phyloP scores from a whole-genome alignment of 1,140 invertebrate genomes.

The Pseudachorutes palmiensis region DNA sequence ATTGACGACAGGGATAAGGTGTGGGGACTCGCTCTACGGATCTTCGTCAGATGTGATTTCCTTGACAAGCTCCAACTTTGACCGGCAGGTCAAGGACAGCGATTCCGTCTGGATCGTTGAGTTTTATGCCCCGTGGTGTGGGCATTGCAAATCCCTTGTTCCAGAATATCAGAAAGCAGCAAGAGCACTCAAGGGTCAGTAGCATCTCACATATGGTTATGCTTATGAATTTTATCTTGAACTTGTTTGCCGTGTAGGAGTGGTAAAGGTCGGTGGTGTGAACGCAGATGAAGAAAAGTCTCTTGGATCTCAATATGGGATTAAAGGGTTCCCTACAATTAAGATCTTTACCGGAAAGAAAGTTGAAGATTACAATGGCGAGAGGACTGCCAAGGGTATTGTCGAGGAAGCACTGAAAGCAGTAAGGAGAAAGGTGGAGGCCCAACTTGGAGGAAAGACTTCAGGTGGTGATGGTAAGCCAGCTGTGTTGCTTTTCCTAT shows the following conservation, averaged over 20 bases:
- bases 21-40: constrained; percentile 62
- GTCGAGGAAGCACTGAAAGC: constrained; percentile 72
- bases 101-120: constrained; percentile 89
- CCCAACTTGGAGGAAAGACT: constrained; percentile 55
- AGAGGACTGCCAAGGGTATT: constrained; percentile 73
- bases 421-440: constrained; percentile 59
- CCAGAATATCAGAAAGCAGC: constrained; percentile 85
- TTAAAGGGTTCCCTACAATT: constrained; percentile 90
- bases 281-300: constrained; percentile 84
- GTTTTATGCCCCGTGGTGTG: constrained; percentile 91
- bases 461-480: constrained; percentile 40
- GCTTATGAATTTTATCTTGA: too few relatives aligned
- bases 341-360: constrained; percentile 85
- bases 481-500: background rate
- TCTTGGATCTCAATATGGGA: constrained; percentile 67
- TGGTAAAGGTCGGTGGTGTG: constrained; percentile 87
- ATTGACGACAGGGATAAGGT: constrained; percentile 37
- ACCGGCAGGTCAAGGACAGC: constrained; percentile 70
- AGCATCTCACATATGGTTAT: too few relatives aligned
- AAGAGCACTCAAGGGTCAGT: constrained; percentile 68
- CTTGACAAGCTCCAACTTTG: constrained; percentile 83
- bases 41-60: constrained; percentile 78
- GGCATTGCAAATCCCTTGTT: constrained; percentile 60
- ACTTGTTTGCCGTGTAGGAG: too few relatives aligned
- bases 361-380: constrained; percentile 78